A percentile compares a stretch with the other conserved stretches of the same genome.
phyloP scores from a whole-genome alignment of 2,797 vertebrate genomes.

The Rhodeus uyekii region DNA sequence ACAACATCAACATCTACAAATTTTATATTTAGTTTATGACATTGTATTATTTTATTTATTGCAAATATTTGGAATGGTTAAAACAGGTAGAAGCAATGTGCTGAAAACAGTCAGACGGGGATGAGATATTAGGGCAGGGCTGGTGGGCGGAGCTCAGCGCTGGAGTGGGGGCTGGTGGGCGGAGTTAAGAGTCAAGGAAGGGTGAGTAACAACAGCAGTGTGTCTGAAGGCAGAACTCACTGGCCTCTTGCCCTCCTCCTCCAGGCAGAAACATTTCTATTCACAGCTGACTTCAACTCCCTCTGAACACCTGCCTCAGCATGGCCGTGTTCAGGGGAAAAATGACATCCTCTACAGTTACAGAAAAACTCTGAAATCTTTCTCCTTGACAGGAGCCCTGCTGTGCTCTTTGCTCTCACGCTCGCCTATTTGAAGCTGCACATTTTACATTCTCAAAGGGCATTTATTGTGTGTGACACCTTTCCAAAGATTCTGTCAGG shows the following conservation, averaged over 20 bases:
- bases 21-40: neutral
- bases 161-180: neutral
- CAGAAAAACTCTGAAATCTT: constrained; percentile 60
- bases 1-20: neutral
- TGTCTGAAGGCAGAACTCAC: constrained; percentile 34
- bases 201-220: neutral
- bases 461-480: constrained; percentile 37
- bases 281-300: constrained; percentile 72
- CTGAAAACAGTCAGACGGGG: neutral
- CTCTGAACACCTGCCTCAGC: constrained; percentile 70
- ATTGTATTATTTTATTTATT: neutral
- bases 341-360: constrained; percentile 55
- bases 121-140: neutral
- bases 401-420: constrained; percentile 16
- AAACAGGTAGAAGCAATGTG: neutral
- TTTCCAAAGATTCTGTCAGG: constrained; percentile 12
- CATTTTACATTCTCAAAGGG: constrained; percentile 31
- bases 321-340: constrained; percentile 55
- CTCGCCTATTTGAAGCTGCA: constrained; percentile 28
- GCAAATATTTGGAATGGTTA: neutral
- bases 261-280: constrained; percentile 70
- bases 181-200: constrained; percentile 8
- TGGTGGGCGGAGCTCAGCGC: neutral
- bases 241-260: constrained; percentile 68
- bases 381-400: constrained; percentile 15